Conservation (phyloP, 2,797 vertebrate species). For the Aselliscus stoliczkanus region DNA sequence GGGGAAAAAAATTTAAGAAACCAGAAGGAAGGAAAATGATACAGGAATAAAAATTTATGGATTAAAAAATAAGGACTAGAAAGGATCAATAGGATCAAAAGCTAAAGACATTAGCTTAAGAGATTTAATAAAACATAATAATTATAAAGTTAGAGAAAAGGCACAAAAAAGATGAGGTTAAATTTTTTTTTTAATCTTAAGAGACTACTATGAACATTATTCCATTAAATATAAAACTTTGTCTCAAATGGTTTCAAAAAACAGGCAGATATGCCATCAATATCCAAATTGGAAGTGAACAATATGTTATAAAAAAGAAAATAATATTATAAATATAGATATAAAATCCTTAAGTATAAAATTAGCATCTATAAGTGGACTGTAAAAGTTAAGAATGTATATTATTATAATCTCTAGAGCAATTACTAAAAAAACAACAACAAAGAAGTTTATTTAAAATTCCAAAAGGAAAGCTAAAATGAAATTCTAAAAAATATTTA, state of each 20-base stretch:
- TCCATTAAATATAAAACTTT: not conserved
- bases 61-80: not conserved
- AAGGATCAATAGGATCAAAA: not conserved
- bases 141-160: not conserved
- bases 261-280: not conserved
- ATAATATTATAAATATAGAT: not conserved
- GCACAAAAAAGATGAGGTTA: not conserved
- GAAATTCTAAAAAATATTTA: not conserved
- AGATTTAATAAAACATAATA: not conserved
- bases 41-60: not conserved
- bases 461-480: not conserved
- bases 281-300: not conserved
- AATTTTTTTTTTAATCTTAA: not conserved
- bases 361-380: not conserved
- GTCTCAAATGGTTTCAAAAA: not conserved
- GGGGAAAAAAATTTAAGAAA: not conserved
- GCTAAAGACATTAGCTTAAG: not conserved
- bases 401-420: not conserved
- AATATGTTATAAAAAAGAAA: not conserved
- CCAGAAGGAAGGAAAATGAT: not conserved
- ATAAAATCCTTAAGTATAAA: not conserved
- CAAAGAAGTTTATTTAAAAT: not conserved
- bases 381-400: not conserved
- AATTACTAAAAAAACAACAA: not conserved
- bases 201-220: not conserved